A percentile compares a stretch with the other conserved stretches of the same genome.
Evolutionary conservation across 2,113 vertebrate species (phyloP).

Genomic region (Calcarius ornatus): DNA sequence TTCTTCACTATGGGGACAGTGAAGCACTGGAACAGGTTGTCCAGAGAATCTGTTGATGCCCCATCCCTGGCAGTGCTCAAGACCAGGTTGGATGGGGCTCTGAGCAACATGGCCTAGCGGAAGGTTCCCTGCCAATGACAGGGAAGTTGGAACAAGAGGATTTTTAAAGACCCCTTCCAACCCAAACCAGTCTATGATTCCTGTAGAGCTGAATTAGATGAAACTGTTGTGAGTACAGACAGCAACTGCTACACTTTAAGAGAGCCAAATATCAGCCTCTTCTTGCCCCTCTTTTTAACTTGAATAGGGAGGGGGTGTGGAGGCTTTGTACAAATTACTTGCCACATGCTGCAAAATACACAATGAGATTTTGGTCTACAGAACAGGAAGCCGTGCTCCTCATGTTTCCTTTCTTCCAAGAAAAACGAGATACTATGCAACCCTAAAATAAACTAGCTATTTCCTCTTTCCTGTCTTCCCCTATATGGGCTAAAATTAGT

Average conservation of each 20-base stretch:
- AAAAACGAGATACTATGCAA: neutral
- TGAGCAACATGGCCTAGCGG: neutral
- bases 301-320: neutral
- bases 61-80: neutral
- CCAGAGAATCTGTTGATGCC: accelerated
- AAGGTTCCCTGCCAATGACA: neutral
- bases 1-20: neutral
- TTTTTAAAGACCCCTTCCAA: neutral
- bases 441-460: neutral
- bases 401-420: slow-evolving; percentile 28
- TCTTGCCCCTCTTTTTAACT: too few species aligned
- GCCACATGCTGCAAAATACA: neutral
- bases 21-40: neutral
- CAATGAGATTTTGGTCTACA: neutral
- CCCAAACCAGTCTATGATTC: neutral
- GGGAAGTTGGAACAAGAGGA: accelerated
- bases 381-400: slow-evolving; percentile 37
- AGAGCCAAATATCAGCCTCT: too few species aligned
- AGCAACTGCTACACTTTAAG: too few species aligned
- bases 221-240: neutral
- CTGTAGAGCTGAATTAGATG: neutral
- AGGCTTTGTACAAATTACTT: neutral
- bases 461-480: neutral
- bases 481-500: neutral
- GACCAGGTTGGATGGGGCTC: neutral